Conservation (phyloP, 2,888 invertebrate genomes). For the Charanyca ferruginea region DNA sequence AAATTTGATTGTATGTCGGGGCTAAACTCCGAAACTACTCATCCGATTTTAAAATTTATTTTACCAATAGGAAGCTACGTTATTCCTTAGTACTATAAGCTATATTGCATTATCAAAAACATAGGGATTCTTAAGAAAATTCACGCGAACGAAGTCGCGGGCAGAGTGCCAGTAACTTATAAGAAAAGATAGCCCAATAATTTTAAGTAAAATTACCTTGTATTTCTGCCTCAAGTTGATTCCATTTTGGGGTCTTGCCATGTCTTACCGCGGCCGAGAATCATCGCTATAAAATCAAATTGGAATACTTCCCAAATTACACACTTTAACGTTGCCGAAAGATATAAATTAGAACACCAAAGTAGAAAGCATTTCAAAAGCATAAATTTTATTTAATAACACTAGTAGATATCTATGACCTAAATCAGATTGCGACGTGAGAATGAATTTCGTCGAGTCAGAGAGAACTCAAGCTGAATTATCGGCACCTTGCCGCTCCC, state of each 20-base stretch:
- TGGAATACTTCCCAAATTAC: constrained; percentile 56
- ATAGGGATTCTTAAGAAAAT: too few relatives aligned
- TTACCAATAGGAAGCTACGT: too few relatives aligned
- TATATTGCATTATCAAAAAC: too few relatives aligned
- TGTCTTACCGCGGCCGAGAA: constrained; percentile 20
- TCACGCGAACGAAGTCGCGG: too few relatives aligned
- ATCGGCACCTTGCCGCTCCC: constrained; percentile 79
- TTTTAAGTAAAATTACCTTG: background rate
- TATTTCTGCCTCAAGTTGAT: constrained; percentile 28
- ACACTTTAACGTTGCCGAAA: constrained; percentile 41
- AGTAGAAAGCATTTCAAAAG: constrained; percentile 57
- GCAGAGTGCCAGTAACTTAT: too few relatives aligned
- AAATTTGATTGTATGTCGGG: too few relatives aligned
- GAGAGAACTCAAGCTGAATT: constrained; percentile 77
- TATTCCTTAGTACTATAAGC: too few relatives aligned
- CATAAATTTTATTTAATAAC: constrained; percentile 73
- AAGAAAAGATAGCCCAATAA: background rate
- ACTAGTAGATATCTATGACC: constrained; percentile 74
- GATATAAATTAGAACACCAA: constrained; percentile 56
- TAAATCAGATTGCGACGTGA: constrained; percentile 77
- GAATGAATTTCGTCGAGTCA: constrained; percentile 81
- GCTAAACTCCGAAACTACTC: too few relatives aligned
- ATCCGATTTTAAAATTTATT: too few relatives aligned
- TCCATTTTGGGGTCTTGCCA: constrained; percentile 22
- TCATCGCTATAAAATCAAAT: constrained; percentile 51